Evolutionary conservation across 2,113 vertebrate species (phyloP), one percentile per base, ranked within the genome.

Genomic region (Sceloporus undulatus): DNA sequence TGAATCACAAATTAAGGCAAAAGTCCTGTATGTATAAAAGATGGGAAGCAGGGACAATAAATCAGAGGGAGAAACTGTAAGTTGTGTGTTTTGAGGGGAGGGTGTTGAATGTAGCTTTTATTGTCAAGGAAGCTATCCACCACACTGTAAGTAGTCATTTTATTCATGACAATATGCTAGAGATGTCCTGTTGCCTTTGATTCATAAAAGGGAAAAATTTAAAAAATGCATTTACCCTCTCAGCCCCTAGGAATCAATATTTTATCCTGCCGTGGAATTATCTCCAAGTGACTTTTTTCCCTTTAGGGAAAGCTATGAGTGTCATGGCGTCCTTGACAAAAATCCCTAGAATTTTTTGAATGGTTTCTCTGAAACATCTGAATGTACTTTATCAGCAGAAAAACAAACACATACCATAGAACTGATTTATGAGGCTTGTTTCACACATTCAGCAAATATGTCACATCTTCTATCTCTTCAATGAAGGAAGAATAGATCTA

Each of bases 401-500:
- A 87, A 71, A 42, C 34, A 83, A 65, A 48, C 56, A 65, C 9
- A 62, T 70, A 18, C 48, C 29, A 70, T 75, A 52, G 40, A 87
- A 29, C 23, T 85, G 74, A 88, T 88, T 84, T 78, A 59, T 59
- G 77, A 83, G 81, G 34, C 73, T 78, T 70, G 74, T 84, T 78
- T 86, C 56, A 90, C 89, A 90, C 86, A 9, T 9, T 82, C 68
- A 66, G 90, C 88, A 80, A 85, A 16, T 1, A 84, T 27, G 90
- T 90, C 90, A 87, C 92, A 91, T 93, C 85, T 84, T 87, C 79
- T 87, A 92, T 94, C 86, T 92, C 86, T 66, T 82, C 76, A 1
- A 83, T 29, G 92, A 93, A 95, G 88, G 90, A 90, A 94, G 92
- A 95, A 90, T 93, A 93, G 95, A 94, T 91, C 89, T 91, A 86